Base-by-base conservation (phyloP, 2,113 vertebrate genomes). In the Xyliphius kryptos region DNA sequence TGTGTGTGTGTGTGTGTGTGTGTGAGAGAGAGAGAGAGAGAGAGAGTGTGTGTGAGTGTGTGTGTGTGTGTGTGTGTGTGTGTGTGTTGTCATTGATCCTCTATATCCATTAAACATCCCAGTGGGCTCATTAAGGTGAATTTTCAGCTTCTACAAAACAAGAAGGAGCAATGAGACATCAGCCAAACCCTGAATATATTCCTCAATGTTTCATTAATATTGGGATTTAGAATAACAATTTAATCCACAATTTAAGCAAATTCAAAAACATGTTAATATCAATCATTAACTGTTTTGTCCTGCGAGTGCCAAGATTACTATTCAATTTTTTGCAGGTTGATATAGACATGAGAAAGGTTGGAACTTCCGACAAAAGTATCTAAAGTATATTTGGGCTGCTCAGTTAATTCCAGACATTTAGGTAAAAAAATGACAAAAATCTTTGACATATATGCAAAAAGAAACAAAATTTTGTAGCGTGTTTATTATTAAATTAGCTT, bases 51-150 rank as follows among this genome's bases (percentile, higher is more conserved):
- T 55, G 40, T 47, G 63, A 15, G 8, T 53, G 41, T 47, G 41
- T 26, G 56, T 59, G 40, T 46, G 54, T 36, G 44, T 57, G 41
- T 65, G 63, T 57, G 54, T 57, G 48, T 67, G 50, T 46, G 50
- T 55, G 40, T 47, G 63, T 22, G 8, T 53, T 22, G 46, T 43
- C 52, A 70, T 69, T 49, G 68, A 72, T 64, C 61, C 56, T 44
- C 20, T 60, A 38, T 44, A 51, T 68, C 70, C 70, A 72, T 68
- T 72, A 57, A 60, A 54, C 37, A 56, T 65, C 70, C 48, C 70
- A 37, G 50, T 40, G 67, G 70, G 44, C 17, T 9, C 2, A 56
- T 72, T 72, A 64, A 36, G 46, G 26, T 41, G 26, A 47, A 19
- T 63, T 67, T 60, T 49, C 37, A 67, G 49, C 32, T 72, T 55